These are phyloP conservation scores for Heliconius eleuchia DNA, from an alignment of 1,140 invertebrate species.

Conservation along the genomic window DNA sequence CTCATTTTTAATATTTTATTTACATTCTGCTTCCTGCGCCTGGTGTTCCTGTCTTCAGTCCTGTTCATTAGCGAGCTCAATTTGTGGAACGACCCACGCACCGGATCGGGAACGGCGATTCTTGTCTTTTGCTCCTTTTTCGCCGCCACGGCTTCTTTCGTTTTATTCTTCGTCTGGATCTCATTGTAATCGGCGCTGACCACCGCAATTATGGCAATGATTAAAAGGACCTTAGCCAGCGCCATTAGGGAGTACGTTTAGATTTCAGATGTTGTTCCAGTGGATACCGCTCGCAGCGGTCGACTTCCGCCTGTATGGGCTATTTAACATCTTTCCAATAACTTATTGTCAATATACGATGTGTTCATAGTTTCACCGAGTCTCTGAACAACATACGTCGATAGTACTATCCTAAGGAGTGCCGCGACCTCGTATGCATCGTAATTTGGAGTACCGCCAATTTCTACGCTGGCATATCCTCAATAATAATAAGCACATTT, in stretches of 20 bases:
- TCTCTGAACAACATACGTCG: slow-evolving; percentile 23
- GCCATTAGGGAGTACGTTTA: slow-evolving; percentile 63
- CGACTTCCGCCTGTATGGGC: slow-evolving; percentile 32
- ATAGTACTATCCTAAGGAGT: slow-evolving; percentile 48
- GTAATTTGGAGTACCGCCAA: slow-evolving; percentile 51
- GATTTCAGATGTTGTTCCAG: slow-evolving; percentile 48
- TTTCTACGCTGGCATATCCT: slow-evolving; percentile 48
- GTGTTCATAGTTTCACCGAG: slow-evolving; percentile 47
- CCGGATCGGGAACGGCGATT: slow-evolving; percentile 57
- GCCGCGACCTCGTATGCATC: slow-evolving; percentile 37
- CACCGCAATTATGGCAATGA: slow-evolving; percentile 52
- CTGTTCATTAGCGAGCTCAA: slow-evolving; percentile 62
- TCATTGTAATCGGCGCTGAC: slow-evolving; percentile 59
- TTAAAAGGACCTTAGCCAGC: slow-evolving; percentile 55
- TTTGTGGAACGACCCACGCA: slow-evolving; percentile 61
- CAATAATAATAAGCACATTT: slow-evolving; percentile 47
- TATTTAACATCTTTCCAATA: slow-evolving; percentile 41
- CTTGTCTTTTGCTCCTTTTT: slow-evolving; percentile 69
- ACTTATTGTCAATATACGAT: slow-evolving; percentile 37
- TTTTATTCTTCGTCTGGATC: slow-evolving; percentile 64
- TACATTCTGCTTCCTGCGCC: slow-evolving; percentile 55
- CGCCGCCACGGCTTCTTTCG: slow-evolving; percentile 67
- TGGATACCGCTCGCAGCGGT: slow-evolving; percentile 38
- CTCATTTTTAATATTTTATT: slow-evolving; percentile 60
- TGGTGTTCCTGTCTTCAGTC: slow-evolving; percentile 51